Conservation (phyloP, 1,140 invertebrate genomes). For the Geopemphigus sp. region DNA sequence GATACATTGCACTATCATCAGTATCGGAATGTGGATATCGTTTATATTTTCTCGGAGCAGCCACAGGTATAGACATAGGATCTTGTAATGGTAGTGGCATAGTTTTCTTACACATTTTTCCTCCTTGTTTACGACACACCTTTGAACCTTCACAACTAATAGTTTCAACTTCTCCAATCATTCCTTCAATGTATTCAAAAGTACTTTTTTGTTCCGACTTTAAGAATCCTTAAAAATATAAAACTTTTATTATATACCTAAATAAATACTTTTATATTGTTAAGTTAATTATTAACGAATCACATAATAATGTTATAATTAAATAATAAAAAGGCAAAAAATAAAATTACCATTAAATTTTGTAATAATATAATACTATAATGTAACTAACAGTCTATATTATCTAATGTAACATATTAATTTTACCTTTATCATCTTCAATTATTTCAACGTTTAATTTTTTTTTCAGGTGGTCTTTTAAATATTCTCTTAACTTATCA, state of each 20-base stretch:
- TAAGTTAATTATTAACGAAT: neutral
- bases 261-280: neutral
- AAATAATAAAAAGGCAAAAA: neutral
- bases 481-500: conserved; percentile 54
- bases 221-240: conserved; percentile 1
- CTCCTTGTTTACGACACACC: conserved; percentile 9
- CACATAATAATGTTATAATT: neutral
- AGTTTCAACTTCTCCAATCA: conserved; percentile 42
- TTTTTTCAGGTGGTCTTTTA: conserved; percentile 58
- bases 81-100: conserved; percentile 6
- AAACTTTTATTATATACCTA: neutral
- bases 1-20: conserved; percentile 59
- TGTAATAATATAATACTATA: too few relatives aligned
- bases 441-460: conserved; percentile 55
- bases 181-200: conserved; percentile 28
- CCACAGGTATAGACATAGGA: neutral
- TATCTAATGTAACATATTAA: too few relatives aligned
- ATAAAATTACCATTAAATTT: too few relatives aligned
- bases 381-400: too few relatives aligned
- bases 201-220: conserved; percentile 3
- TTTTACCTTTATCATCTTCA: conserved; percentile 21
- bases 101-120: conserved; percentile 11
- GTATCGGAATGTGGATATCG: conserved; percentile 65
- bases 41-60: conserved; percentile 53
- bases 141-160: conserved; percentile 36